Base-by-base conservation (phyloP, 2,888 invertebrate species). In the Crepidodera aurea region DNA sequence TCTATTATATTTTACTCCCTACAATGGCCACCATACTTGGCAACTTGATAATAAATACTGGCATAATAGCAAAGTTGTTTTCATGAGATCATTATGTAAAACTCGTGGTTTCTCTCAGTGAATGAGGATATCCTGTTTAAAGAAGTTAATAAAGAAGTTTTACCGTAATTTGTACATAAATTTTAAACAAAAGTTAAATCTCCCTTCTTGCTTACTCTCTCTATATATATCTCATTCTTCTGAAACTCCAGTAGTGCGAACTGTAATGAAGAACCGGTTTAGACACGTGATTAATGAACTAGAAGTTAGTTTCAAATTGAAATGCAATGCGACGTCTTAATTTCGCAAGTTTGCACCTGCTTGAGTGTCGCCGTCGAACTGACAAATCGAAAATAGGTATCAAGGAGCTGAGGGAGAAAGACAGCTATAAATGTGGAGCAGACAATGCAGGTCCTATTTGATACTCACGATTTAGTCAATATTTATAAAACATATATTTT, bases 71-170 rank as follows among this genome's bases (percentile, higher is more conserved):
- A 12, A 34, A 34, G 34, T 34, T 34, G 34, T 34, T n/a, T 34
- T 34, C 34, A 13, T 13, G 12, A 34, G 34, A 39, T 25, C 13
- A 51, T 51, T 51, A 51, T 51, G 51, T 39, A 39, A 51, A 51
- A 51, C 22, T 25, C 13, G 25, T 13, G 39, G 12, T 25, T 51
- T 22, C 37, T 34, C 22, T 4, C 22, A 8, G 51, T 51, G 51
- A 51, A 51, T 51, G 25, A 51, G 39, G 51, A 51, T 51, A 19
- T 51, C 51, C 51, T 51, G 39, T 13, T 51, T 51, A 51, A 51
- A 51, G 22, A 51, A 51, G 51, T 51, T 37, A 25, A 51, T 51
- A 51, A 51, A 51, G 51, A 51, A 51, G 16, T 51, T 51, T 4
- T 39, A 15, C 6, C 16, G 51, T 51, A 39, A 51, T 51, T 51